Evolutionary conservation across 2,797 vertebrate species (phyloP), one percentile per base, ranked within the genome.

Genomic region (Poecilia wingei): DNA sequence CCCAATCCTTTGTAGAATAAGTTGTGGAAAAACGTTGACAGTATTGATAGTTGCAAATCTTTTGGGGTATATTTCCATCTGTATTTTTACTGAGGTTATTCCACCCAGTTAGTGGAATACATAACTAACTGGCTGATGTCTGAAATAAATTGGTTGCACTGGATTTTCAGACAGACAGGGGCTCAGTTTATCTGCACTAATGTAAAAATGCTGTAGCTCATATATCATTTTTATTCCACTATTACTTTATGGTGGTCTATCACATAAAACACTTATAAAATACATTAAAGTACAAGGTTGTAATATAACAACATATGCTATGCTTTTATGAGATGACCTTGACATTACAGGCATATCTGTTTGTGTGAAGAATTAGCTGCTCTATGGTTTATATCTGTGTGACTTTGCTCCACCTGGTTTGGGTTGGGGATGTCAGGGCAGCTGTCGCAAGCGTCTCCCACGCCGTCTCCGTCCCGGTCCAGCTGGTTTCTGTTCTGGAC

Each of bases 391-490:
- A 33, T 18, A 53, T 76, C 47, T 36, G 1, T 70, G 61, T n/a
- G 66, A 33, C 47, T 77, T 18, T 69, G 47, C 72, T 84, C 85
- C 74, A 99, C 98, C 97, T 99, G 98, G 91, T 98, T 99, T 77
- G 98, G 98, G 92, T 99, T 99, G 89, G 97, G 97, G 90, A 98
- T 94, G 78, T 98, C 97, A 1, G 97, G 98, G 89, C 98, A 99
- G 91, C 98, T 99, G 92, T 99, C 98, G 66, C 98, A 99, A 39
- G 96, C 97, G 12, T 99, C 98, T 83, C 98, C 98, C 61, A 99
- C 98, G 3, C 98, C 98, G 0, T 99, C 98, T 33, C 95, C 96
- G 45, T 99, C 98, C 73, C 84, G 92, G 91, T 99, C 98, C 87
- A 89, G 74, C 91, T 99, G 98, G 89, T 98, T 96, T 85, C 87